Conservation (phyloP, 2,888 invertebrate genomes). For the Apamea sordens region DNA sequence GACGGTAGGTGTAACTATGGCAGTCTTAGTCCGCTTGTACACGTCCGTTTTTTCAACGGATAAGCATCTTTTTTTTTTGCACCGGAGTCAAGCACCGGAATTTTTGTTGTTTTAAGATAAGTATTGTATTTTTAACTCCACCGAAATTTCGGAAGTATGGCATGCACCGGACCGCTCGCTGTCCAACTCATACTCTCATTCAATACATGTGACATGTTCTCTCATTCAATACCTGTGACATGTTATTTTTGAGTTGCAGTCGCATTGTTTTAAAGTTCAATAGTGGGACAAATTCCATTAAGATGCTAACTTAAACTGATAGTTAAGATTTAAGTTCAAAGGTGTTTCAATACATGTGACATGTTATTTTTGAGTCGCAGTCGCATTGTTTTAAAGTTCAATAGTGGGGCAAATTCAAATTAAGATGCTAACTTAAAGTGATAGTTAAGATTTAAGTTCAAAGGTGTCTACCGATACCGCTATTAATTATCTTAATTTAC, state of each 20-base stretch:
- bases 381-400: neutral
- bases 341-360: neutral
- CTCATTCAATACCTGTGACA: no score
- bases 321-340: slow-evolving; percentile 27
- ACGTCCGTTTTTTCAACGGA: neutral
- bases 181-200: no score
- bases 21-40: neutral
- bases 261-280: neutral
- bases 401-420: neutral
- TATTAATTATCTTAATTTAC: slow-evolving; percentile 34
- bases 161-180: neutral
- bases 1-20: neutral
- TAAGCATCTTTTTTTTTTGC: neutral
- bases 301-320: neutral
- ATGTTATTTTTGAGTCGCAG: neutral
- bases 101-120: neutral
- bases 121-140: no score
- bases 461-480: neutral
- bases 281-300: neutral
- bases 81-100: no score
- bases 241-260: neutral
- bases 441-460: slow-evolving; percentile 24
- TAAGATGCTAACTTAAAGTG: neutral
- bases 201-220: neutral
- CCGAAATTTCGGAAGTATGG: neutral